Base-by-base conservation (phyloP, 1,140 invertebrate species). In the Augochlora pura region DNA sequence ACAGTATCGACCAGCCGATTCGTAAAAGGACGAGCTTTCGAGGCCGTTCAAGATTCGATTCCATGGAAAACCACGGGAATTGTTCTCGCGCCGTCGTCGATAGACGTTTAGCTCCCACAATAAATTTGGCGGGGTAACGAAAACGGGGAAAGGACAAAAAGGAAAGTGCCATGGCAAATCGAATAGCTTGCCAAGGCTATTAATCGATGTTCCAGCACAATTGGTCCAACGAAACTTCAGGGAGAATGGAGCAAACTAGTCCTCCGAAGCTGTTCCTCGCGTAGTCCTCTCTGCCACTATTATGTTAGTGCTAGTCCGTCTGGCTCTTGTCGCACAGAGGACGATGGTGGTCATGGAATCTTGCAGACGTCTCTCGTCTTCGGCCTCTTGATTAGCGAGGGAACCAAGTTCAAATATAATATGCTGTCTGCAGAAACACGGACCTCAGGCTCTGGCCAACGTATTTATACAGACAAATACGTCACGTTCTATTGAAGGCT, bases 191-290 rank as follows among this genome's bases (percentile, higher is more conserved):
- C 54, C 54, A 32, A n/a, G 57, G 54, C 67, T 85, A 86, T 86
- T 86, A 86, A 75, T 77, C 84, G 69, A 42, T 72, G 75, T 73
- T 82, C 85, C 21, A 9, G 54, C 21, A 2, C 0, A 52, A 18
- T 52, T 14, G 21, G 6, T 57, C 67, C 21, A 62, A 27, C 21
- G 32, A 64, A n/a, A 42, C 10, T 49, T 46, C 42, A 23, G 64
- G 46, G 39, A 64, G 62, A 39, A 70, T 66, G 54, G 69, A 80
- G 81, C 63, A 74, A 86, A 86, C 82, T 86, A 82, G 85, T 82
- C 18, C 49, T 52, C 46, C 4, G 75, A 80, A 42, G 39, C 67
- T 77, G 60, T 54, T 16, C 12, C 2, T 14, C 12, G 12, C 12
- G 8, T 46, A 46, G 12, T 46, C 14, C 46, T 49, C 10, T 16